A percentile compares a stretch with the other conserved stretches of the same genome.
phyloP scores from a whole-genome alignment of 92 coral and sea anemone species.

The Bergia sp. region DNA sequence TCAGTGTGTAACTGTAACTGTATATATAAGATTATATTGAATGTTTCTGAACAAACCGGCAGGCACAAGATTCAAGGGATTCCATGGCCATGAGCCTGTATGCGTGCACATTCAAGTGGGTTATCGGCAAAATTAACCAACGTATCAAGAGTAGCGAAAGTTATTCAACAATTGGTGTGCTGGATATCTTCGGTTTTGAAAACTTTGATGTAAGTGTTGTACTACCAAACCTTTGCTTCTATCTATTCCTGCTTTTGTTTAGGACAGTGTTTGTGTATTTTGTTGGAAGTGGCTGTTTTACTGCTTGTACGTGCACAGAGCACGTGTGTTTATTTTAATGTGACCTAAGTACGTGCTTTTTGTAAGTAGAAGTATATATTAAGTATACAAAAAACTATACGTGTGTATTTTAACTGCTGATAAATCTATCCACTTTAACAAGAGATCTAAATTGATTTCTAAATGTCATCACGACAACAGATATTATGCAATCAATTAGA shows the following conservation, averaged over 20 bases:
- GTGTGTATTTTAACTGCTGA: too few species aligned
- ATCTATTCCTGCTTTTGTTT: background rate
- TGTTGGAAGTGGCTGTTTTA: background rate
- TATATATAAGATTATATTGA: background rate
- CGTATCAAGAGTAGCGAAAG: slow-evolving; percentile 74
- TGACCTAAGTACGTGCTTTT: background rate
- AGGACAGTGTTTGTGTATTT: background rate
- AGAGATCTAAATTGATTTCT: too few species aligned
- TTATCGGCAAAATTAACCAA: slow-evolving; percentile 88
- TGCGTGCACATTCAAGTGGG: slow-evolving; percentile 95
- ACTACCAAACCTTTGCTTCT: background rate
- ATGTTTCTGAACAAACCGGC: background rate
- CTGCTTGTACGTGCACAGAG: background rate
- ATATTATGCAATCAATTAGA: too few species aligned
- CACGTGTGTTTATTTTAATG: too few species aligned
- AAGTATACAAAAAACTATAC: too few species aligned
- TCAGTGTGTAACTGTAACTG: background rate
- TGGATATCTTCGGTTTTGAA: slow-evolving; percentile 98
- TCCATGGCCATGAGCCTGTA: slow-evolving; percentile 98
- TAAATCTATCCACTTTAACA: too few species aligned
- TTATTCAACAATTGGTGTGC: slow-evolving; percentile 88
- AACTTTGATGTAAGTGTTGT: slow-evolving; percentile 81
- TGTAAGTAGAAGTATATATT: background rate
- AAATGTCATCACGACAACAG: too few species aligned
- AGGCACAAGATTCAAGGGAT: slow-evolving; percentile 95